These are phyloP conservation scores for Casuarius casuarius DNA, from an alignment of 2,113 vertebrate species.

Conservation along the genomic window DNA sequence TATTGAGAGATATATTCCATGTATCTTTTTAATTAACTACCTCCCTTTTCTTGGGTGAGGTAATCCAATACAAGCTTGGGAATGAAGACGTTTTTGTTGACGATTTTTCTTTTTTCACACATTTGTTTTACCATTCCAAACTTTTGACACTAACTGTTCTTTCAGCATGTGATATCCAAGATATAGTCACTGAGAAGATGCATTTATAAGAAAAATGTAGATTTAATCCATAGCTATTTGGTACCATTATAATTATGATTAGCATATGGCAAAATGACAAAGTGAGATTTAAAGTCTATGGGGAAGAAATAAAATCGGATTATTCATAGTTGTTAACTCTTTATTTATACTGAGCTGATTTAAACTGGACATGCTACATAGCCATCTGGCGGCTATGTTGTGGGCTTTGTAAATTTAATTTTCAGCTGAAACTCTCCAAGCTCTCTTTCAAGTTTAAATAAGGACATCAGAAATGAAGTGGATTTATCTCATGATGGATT, in stretches of 20 bases:
- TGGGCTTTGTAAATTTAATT: background rate
- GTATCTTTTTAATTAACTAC: background rate
- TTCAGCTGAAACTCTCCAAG: background rate
- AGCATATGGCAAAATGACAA: background rate
- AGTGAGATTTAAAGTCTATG: background rate
- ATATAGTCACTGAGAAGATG: background rate
- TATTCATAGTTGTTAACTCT: background rate
- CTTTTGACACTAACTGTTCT: background rate
- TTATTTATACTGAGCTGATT: background rate
- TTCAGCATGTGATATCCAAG: background rate
- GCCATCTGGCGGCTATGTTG: background rate
- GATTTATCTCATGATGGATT: background rate
- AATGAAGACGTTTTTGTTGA: background rate
- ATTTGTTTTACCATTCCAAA: background rate
- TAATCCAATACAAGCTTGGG: background rate
- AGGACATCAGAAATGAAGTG: background rate
- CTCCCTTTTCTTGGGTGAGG: background rate
- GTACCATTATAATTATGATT: background rate
- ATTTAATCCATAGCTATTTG: background rate
- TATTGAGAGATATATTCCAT: background rate
- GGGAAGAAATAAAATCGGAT: background rate
- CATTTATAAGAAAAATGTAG: background rate
- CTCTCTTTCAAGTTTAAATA: background rate
- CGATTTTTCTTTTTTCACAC: background rate
- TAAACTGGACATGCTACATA: background rate